These are phyloP conservation scores for Amphiura filiformis DNA, from an alignment of 35 echinoderm and acorn worm genomes.

Conservation along the genomic window DNA sequence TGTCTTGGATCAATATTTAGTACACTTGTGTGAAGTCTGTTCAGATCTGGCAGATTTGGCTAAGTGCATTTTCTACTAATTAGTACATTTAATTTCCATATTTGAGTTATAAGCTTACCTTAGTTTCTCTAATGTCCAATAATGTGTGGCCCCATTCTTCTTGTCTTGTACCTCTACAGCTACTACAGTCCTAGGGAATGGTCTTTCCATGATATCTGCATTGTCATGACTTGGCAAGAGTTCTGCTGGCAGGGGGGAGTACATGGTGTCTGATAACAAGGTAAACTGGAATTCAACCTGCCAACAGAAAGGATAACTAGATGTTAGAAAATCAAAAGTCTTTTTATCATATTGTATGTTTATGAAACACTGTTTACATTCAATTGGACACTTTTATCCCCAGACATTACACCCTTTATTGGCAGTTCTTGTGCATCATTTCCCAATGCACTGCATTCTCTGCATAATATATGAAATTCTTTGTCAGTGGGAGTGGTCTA, in stretches of 20 bases:
- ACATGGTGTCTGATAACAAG: constrained; percentile 88
- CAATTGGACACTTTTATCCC: not conserved
- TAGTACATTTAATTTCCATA: not conserved
- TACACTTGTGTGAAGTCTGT: too few species aligned
- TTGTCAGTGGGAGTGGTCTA: too few species aligned
- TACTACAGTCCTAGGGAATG: constrained; percentile 89
- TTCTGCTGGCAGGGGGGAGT: constrained; percentile 91
- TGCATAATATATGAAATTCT: too few species aligned
- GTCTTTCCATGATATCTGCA: constrained; percentile 54
- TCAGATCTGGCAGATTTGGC: too few species aligned
- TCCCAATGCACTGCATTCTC: too few species aligned
- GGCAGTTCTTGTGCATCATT: not conserved
- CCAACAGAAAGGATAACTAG: not conserved
- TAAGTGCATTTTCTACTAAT: too few species aligned
- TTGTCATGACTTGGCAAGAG: constrained; percentile 74
- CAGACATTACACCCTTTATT: not conserved
- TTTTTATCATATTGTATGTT: too few species aligned
- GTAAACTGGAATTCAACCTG: constrained; percentile 99
- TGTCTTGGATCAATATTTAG: too few species aligned
- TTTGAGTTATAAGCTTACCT: constrained; percentile 38
- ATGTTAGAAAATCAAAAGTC: not conserved
- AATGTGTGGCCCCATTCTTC: constrained; percentile 96
- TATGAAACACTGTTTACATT: too few species aligned
- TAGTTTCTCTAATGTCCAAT: constrained; percentile 95
- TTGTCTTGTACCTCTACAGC: constrained; percentile 86